These are phyloP conservation scores for Eupeodes luniger DNA, from an alignment of 2,888 invertebrate genomes.

Conservation along the genomic window DNA sequence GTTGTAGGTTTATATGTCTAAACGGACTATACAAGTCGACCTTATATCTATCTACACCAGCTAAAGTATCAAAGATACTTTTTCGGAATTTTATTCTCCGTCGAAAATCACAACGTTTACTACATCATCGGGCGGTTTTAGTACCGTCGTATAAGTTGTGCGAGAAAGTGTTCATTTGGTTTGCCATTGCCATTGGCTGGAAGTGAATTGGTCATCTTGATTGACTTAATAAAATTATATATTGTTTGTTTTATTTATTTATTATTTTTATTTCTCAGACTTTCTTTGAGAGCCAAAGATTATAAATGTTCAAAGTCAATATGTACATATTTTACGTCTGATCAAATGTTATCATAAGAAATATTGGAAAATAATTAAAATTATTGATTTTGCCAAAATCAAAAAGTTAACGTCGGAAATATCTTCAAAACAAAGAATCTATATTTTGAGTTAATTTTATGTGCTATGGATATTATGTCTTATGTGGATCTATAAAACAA, in stretches of 20 bases:
- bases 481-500: conserved; percentile 45
- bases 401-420: not conserved
- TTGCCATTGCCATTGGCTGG: conserved; percentile 40
- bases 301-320: not conserved
- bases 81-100: conserved; percentile 62
- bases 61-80: conserved; percentile 45
- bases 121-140: conserved; percentile 66
- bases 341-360: not conserved
- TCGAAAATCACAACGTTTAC: conserved; percentile 75
- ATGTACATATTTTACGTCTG: not conserved
- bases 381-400: conserved; percentile 15
- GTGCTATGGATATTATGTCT: conserved; percentile 56
- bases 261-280: not conserved
- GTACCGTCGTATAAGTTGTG: conserved; percentile 74
- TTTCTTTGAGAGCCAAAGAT: not conserved
- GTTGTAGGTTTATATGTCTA: conserved; percentile 24
- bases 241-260: conserved; percentile 9
- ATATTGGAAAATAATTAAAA: conserved; percentile 22
- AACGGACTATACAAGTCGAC: conserved; percentile 20
- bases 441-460: conserved; percentile 36
- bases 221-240: conserved; percentile 38
- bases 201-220: conserved; percentile 43
- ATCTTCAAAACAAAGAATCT: not conserved
- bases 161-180: conserved; percentile 68
- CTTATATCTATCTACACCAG: conserved; percentile 41